Base-by-base conservation (phyloP, 2,888 invertebrate genomes). In the Pterostichus madidus region DNA sequence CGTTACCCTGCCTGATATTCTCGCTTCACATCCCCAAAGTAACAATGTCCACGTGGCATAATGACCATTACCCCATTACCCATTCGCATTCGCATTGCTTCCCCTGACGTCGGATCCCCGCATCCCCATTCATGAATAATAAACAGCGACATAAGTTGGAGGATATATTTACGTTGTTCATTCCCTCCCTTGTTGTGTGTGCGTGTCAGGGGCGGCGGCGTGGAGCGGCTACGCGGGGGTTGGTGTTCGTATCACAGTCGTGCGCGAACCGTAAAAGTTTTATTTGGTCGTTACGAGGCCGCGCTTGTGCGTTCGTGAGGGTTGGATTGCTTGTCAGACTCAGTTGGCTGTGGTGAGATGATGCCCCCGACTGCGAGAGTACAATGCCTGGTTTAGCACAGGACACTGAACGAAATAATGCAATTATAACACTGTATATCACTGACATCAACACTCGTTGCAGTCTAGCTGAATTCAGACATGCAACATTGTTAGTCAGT, bases 61-160 rank as follows among this genome's bases (percentile, higher is more conserved):
- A 71, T 71, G 68, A 71, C 68, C 68, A 71, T 71, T 71, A 71
- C 68, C 68, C 68, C 68, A 71, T 64, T 64, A 64, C 39, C 6
- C 39, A 39, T 39, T 39, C 39, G 1, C 39, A 64, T 64, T 64
- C 64, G 64, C 64, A 35, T 6, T 13, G 15, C 15, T 13, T 39
- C 39, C 64, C 64, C 64, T 71, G 7, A 17, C 46, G n/a, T 6
- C 17, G 24, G 1, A 24, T 24, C 24, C 24, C 24, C 24, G 13
- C 68, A 17, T 71, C 68, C 64, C 68, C 17, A 71, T 71, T 71
- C 68, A 71, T 71, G 68, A 71, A 71, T 71, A 71, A 71, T 71
- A 71, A 71, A 68, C 68, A 71, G 68, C 44, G 39, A 44, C 68
- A 71, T 71, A 71, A 71, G 68, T 71, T 71, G 68, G 15, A 39